Evolutionary conservation across 2,888 invertebrate genomes (phyloP).

Genomic region (Eupithecia tripunctaria): DNA sequence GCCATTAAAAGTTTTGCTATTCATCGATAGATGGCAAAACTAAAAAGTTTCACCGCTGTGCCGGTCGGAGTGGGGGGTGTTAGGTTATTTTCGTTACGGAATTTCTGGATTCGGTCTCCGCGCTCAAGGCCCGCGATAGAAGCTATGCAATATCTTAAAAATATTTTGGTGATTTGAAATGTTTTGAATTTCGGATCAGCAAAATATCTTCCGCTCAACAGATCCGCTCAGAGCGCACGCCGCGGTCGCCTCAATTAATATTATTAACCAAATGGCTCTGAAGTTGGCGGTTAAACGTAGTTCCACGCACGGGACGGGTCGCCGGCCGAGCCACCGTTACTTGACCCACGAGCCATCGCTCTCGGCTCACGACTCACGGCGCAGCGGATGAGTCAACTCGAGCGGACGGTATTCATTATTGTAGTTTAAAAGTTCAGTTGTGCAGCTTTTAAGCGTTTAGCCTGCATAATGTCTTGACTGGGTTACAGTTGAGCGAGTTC

Average conservation of each 20-base stretch:
- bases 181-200: neutral
- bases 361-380: neutral
- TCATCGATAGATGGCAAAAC: too few species aligned
- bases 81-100: too few species aligned
- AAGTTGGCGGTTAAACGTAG: constrained; percentile 16
- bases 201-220: neutral
- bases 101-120: too few species aligned
- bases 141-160: too few species aligned
- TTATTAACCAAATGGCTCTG: constrained; percentile 21
- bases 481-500: neutral
- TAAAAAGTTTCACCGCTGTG: too few species aligned
- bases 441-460: neutral
- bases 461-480: too few species aligned
- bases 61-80: too few species aligned
- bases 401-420: neutral
- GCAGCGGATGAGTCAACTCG: neutral
- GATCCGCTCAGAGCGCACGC: neutral
- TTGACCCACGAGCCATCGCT: neutral
- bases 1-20: too few species aligned
- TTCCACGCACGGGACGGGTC: constrained; percentile 1
- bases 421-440: neutral
- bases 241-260: constrained; percentile 3
- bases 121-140: too few species aligned
- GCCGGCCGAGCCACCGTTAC: neutral
- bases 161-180: too few species aligned